These are phyloP conservation scores for Zeus faber DNA, from an alignment of 2,113 vertebrate genomes.

Conservation along the genomic window DNA sequence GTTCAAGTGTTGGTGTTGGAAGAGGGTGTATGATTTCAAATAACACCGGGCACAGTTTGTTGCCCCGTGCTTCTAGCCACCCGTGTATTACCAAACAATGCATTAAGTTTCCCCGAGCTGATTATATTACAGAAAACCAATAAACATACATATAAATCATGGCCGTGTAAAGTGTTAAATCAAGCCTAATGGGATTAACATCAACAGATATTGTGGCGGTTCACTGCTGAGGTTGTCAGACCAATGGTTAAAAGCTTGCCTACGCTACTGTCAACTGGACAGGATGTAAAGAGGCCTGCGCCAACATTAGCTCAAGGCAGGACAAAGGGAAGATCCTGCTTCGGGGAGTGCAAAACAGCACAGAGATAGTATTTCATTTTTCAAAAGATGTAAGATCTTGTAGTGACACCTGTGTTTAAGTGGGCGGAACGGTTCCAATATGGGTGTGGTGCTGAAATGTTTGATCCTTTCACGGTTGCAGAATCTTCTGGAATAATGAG, in stretches of 20 bases:
- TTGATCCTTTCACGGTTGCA: slow-evolving; percentile 56
- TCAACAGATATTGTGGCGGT: slow-evolving; percentile 81
- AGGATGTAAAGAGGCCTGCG: slow-evolving; percentile 51
- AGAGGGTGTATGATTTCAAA: slow-evolving; percentile 82
- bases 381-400: slow-evolving; percentile 65
- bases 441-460: slow-evolving; percentile 52
- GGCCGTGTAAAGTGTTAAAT: slow-evolving; percentile 83
- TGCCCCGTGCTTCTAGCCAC: slow-evolving; percentile 76
- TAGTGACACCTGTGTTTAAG: slow-evolving; percentile 70
- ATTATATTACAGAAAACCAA: slow-evolving; percentile 86
- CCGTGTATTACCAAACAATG: slow-evolving; percentile 83
- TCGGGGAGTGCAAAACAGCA: slow-evolving; percentile 46
- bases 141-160: slow-evolving; percentile 86
- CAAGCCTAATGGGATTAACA: slow-evolving; percentile 84
- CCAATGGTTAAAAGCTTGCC: slow-evolving; percentile 72
- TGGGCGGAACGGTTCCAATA: slow-evolving; percentile 66
- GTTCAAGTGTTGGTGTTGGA: slow-evolving; percentile 80
- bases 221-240: slow-evolving; percentile 72
- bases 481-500: slow-evolving; percentile 40
- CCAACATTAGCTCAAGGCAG: slow-evolving; percentile 39
- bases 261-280: slow-evolving; percentile 64
- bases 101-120: slow-evolving; percentile 83
- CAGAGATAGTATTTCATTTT: slow-evolving; percentile 66
- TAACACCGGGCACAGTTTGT: slow-evolving; percentile 77
- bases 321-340: slow-evolving; percentile 47